These are phyloP conservation scores for Sthenelais limicola DNA, from an alignment of 2,888 invertebrate genomes.

Conservation along the genomic window DNA sequence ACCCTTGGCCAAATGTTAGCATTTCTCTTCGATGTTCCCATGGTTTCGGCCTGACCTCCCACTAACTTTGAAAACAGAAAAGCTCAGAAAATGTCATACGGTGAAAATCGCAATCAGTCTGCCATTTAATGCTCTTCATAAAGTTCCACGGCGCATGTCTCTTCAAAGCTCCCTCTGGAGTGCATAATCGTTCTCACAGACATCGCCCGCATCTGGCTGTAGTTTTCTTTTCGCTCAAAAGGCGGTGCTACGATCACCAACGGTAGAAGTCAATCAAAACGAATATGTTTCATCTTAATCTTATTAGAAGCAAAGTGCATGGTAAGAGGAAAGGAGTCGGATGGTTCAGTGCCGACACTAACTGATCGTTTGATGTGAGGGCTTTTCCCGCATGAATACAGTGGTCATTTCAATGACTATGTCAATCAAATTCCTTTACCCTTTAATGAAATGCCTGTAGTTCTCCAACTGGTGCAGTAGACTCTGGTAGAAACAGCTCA, in stretches of 20 bases:
- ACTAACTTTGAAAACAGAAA: conserved; percentile 22
- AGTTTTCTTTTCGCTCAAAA: not conserved
- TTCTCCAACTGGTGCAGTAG: no score
- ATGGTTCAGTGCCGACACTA: conserved; percentile 29
- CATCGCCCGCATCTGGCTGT: conserved; percentile 15
- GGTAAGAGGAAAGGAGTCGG: not conserved
- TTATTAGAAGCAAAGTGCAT: conserved; percentile 29
- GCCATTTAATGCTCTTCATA: conserved; percentile 30
- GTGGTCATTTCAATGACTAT: no score
- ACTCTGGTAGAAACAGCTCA: no score
- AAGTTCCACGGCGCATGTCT: conserved; percentile 10
- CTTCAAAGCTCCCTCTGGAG: conserved; percentile 15
- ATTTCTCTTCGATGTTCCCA: not conserved
- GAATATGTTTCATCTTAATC: conserved; percentile 34
- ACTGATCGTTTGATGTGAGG: conserved; percentile 32
- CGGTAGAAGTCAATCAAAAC: conserved; percentile 30
- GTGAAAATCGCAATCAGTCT: conserved; percentile 23
- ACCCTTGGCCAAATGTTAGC: conserved; percentile 34
- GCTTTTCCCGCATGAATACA: no score
- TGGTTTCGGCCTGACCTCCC: not conserved
- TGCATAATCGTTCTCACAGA: not conserved
- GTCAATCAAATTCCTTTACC: no score
- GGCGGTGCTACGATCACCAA: conserved; percentile 3
- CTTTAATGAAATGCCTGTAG: no score
- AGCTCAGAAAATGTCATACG: conserved; percentile 18